Base-by-base conservation (phyloP, 2,797 vertebrate genomes). In the Chelonia mydas region DNA sequence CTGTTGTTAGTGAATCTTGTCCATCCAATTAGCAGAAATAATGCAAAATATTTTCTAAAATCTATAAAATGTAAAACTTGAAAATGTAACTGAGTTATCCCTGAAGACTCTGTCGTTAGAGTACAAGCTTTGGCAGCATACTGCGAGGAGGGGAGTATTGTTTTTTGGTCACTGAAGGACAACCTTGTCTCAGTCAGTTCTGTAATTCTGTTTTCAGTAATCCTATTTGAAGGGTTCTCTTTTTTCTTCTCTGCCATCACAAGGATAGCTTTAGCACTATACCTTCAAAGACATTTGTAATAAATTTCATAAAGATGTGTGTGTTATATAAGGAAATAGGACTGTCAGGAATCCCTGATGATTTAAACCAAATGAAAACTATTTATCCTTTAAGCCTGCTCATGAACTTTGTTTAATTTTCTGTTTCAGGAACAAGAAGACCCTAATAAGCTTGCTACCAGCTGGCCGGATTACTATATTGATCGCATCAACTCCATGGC, bases 401-500 rank as follows among this genome's bases (percentile, higher is more conserved):
- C 55, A 65, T 37, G 15, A 96, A 97, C 5, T 37, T 83, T 91
- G 7, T 80, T 95, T 92, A 91, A 92, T 87, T 95, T 97, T 87
- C 78, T 91, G 21, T 97, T 98, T 96, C 98, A 99, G 99, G 99
- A 99, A 92, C 99, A 99, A 98, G 99, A 99, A 97, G 99, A 99
- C 97, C 99, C 99, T 94, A 99, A 99, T 98, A 99, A 99, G 92
- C 98, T 99, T 97, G 99, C 99, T 45, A 99, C 99, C 97, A 99
- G 99, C 98, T 99, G 99, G 99, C 99, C 99, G 0, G 99, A 99
- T 97, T 99, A 99, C 98, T 99, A 99, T 97, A 99, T 99, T 3
- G 99, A 99, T 97, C 99, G 99, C 81, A 99, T 99, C 98, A 99
- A 99, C 98, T 99, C 99, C 97, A 99, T 99, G 99, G 99, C 99